phyloP scores from a whole-genome alignment of 1,140 invertebrate species.

The Bradysia coprophila region DNA sequence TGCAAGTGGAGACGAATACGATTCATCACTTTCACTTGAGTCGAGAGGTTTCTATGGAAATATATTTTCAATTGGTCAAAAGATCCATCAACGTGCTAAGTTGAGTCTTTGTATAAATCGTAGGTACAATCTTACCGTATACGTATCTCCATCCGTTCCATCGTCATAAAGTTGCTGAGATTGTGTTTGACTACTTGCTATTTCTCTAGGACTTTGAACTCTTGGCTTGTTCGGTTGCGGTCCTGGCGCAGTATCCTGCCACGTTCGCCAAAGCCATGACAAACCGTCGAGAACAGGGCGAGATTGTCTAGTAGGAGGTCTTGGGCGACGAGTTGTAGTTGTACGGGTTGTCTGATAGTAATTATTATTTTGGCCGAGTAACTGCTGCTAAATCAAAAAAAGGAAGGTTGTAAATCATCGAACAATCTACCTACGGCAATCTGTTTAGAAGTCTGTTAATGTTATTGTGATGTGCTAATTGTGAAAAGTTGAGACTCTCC shows the following conservation, averaged over 20 bases:
- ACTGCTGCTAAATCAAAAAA: background rate
- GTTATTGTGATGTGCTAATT: too few species aligned
- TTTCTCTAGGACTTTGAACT: background rate
- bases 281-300: conserved; percentile 28
- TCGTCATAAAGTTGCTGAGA: background rate
- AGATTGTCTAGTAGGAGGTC: conserved; percentile 12
- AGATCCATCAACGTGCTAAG: background rate
- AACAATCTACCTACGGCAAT: too few species aligned
- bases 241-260: conserved; percentile 26
- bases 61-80: background rate
- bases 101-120: background rate
- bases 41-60: background rate
- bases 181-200: background rate
- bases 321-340: conserved; percentile 19
- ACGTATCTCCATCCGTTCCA: background rate
- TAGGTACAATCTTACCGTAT: background rate
- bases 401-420: background rate
- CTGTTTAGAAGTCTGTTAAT: too few species aligned
- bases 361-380: background rate
- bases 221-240: background rate
- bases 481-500: too few species aligned
- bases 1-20: background rate
- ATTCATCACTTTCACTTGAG: background rate
- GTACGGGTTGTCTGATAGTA: conserved; percentile 11
- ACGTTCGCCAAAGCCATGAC: conserved; percentile 30